A percentile compares a stretch with the other conserved stretches of the same genome.
phyloP scores from a whole-genome alignment of 2,113 vertebrate species.

The Carettochelys insculpta region DNA sequence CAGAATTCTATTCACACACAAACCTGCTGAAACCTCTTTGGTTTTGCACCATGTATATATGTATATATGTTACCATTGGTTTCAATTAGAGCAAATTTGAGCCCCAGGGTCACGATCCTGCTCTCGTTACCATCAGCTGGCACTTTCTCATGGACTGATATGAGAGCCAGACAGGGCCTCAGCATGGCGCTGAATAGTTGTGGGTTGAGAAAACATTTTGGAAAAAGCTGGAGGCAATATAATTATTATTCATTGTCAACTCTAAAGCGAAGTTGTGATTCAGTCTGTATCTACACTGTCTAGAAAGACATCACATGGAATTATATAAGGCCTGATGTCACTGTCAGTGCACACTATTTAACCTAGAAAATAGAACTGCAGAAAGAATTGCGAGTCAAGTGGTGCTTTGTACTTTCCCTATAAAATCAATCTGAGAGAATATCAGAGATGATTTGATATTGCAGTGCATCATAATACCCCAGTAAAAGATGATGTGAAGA shows the following conservation, averaged over 20 bases:
- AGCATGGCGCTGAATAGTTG: not conserved
- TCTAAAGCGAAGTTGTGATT: not conserved
- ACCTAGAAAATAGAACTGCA: not conserved
- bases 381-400: not conserved
- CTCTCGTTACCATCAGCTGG: not conserved
- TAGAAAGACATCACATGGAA: not conserved
- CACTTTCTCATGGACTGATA: not conserved
- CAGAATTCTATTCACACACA: not conserved
- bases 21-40: not conserved
- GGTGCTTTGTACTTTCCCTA: not conserved
- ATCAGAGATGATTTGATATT: not conserved
- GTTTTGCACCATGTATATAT: not conserved
- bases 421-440: not conserved
- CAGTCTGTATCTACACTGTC: not conserved
- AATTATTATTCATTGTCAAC: not conserved
- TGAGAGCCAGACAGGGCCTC: accelerated
- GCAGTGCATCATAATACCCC: not conserved
- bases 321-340: not conserved
- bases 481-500: not conserved
- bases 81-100: not conserved
- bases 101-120: not conserved
- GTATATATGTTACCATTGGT: too few relatives aligned
- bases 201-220: not conserved
- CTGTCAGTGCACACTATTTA: not conserved
- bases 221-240: not conserved